Evolutionary conservation across 2,888 invertebrate species (phyloP), one percentile per base, ranked within the genome.

Genomic region (Cataglyphis livida): DNA sequence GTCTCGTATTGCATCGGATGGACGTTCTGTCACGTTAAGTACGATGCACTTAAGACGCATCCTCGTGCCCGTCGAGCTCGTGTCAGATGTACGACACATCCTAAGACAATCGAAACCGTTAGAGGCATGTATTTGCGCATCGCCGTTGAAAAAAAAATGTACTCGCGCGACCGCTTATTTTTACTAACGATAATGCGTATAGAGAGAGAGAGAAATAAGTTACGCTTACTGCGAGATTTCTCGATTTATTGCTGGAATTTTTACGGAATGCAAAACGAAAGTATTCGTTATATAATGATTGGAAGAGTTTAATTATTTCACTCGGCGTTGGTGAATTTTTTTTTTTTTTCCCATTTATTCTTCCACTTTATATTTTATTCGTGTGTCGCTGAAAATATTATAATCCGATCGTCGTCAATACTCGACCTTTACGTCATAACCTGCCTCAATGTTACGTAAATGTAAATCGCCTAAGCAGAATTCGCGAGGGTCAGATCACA

Each of bases 71-170:
- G 15, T 12, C 41, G 35, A 44, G 71, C 65, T 81, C 81, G 64
- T 65, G 66, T 73, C 65, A 62, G 35, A 81, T 81, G 79, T 59
- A 70, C 61, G 66, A 84, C 90, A 87, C 84, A 87, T 91, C 91
- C 90, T 85, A 89, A 65, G 89, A 91, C 91, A 90, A 84, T 85
- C 82, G 85, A 85, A 90, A 90, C 90, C 91, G 91, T 90, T 92
- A 91, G 66, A 21, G 65, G 41, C 73, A 51, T 66, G 38, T 81
- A 62, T 81, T 70, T 61, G 41, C 68, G 48, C 48, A 41, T 28
- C 51, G 38, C 28, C 32, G 21, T 10, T 28, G 62, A 51, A 81
- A 28, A 28, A 28, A 28, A 64, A 41, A 81, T 61, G 48, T 44
- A 59, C 32, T 65, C 25, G 15, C 21, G 18, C 7, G 41, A 41